Evolutionary conservation across 2,888 invertebrate species (phyloP).

Genomic region (Drosophila eohydei): DNA sequence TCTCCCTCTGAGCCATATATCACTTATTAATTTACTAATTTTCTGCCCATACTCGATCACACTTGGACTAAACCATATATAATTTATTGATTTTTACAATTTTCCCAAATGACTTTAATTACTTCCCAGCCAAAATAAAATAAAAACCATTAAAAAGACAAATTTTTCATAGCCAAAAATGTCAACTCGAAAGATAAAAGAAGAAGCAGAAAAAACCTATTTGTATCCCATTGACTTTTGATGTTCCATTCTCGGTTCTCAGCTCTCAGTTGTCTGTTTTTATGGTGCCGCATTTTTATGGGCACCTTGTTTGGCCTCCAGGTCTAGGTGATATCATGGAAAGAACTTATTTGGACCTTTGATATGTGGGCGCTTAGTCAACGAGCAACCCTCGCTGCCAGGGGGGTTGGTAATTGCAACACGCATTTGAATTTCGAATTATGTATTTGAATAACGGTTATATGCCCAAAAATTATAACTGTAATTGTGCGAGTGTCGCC

Average conservation of each 20-base stretch:
- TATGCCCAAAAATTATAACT: slow-evolving; percentile 67
- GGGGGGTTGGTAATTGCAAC: slow-evolving; percentile 68
- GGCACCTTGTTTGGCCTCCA: slow-evolving; percentile 42
- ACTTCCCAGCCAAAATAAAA: slow-evolving; percentile 4
- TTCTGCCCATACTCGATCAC: not conserved
- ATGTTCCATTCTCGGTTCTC: slow-evolving; percentile 22
- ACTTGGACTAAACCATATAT: not conserved
- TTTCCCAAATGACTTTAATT: slow-evolving; percentile 26
- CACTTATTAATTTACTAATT: slow-evolving; percentile 8
- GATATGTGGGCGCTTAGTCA: slow-evolving; percentile 20
- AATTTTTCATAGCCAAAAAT: slow-evolving; percentile 25
- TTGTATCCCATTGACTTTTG: slow-evolving; percentile 47
- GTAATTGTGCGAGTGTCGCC: slow-evolving; percentile 65
- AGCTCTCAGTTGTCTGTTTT: slow-evolving; percentile 18
- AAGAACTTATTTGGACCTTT: slow-evolving; percentile 16
- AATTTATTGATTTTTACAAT: slow-evolving; percentile 22
- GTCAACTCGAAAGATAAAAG: slow-evolving; percentile 2
- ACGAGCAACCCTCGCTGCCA: slow-evolving; percentile 39
- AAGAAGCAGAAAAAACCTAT: slow-evolving; percentile 8
- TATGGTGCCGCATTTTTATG: slow-evolving; percentile 35
- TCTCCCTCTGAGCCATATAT: slow-evolving; percentile 1
- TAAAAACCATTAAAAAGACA: slow-evolving; percentile 19
- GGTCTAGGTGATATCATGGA: slow-evolving; percentile 33
- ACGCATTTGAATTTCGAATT: slow-evolving; percentile 60
- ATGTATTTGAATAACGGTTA: slow-evolving; percentile 70